Conservation (phyloP, 2,113 vertebrate species). For the Raja brachyura region DNA sequence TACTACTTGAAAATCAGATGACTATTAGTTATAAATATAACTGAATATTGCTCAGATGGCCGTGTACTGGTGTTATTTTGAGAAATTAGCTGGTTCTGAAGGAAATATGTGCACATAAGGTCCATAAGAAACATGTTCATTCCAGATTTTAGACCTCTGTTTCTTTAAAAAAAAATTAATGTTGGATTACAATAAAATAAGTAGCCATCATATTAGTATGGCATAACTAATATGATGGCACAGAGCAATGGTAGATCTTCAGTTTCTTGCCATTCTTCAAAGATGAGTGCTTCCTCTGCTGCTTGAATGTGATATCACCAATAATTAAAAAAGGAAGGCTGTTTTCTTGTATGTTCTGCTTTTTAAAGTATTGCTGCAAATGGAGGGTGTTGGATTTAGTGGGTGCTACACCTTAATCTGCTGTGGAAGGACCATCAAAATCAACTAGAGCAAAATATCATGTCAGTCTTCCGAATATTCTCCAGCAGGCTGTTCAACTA, state of each 20-base stretch:
- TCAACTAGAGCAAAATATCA: background rate
- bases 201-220: too few relatives aligned
- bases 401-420: background rate
- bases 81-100: background rate
- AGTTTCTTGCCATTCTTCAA: background rate
- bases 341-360: background rate
- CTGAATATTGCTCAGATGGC: background rate
- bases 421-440: background rate
- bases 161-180: background rate
- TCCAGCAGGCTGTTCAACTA: background rate
- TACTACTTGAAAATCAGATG: background rate
- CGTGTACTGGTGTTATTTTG: background rate
- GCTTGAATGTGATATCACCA: background rate
- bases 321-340: background rate
- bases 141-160: background rate
- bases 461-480: background rate
- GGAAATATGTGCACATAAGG: background rate
- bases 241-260: background rate
- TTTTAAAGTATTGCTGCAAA: background rate
- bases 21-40: background rate
- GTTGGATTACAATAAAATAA: background rate
- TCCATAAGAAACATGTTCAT: background rate
- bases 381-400: background rate
- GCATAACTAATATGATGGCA: too few relatives aligned
- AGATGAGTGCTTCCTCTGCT: background rate